phyloP scores from a whole-genome alignment of 2,113 vertebrate species.

The Beaufortia kweichowensis region DNA sequence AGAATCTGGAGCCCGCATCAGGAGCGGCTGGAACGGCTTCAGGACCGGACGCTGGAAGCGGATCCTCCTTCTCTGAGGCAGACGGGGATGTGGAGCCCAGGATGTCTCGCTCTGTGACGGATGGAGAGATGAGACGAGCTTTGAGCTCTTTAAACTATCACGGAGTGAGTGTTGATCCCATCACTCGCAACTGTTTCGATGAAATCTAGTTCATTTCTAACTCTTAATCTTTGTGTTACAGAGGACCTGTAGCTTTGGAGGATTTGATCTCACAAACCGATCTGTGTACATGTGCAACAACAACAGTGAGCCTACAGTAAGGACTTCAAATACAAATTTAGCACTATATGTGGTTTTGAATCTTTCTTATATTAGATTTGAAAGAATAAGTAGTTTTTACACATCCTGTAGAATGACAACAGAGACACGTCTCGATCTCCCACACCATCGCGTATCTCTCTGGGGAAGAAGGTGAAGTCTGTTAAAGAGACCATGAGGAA shows the following conservation, averaged over 20 bases:
- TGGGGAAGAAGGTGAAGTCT: constrained; percentile 95
- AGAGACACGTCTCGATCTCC: constrained; percentile 85
- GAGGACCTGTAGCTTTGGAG: constrained; percentile 97
- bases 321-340: constrained; percentile 29
- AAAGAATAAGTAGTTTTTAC: too few relatives aligned
- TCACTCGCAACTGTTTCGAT: background rate
- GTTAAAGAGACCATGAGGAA: constrained; percentile 98
- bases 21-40: constrained; percentile 63
- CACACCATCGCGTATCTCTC: constrained; percentile 83
- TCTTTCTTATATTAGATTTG: too few relatives aligned
- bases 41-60: constrained; percentile 66
- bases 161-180: constrained; percentile 84
- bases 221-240: constrained; percentile 61
- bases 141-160: constrained; percentile 79
- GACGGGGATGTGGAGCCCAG: constrained; percentile 83
- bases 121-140: constrained; percentile 85
- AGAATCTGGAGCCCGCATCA: constrained; percentile 67
- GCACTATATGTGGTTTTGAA: too few relatives aligned
- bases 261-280: constrained; percentile 90
- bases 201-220: background rate
- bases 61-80: constrained; percentile 82
- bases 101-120: constrained; percentile 86
- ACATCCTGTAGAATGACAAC: constrained; percentile 77
- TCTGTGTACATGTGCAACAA: constrained; percentile 74
- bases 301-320: constrained; percentile 60